A percentile compares a stretch with the other conserved stretches of the same genome.
These are phyloP conservation scores for Coremacera marginata DNA, from an alignment of 2,888 invertebrate species.

Conservation along the genomic window DNA sequence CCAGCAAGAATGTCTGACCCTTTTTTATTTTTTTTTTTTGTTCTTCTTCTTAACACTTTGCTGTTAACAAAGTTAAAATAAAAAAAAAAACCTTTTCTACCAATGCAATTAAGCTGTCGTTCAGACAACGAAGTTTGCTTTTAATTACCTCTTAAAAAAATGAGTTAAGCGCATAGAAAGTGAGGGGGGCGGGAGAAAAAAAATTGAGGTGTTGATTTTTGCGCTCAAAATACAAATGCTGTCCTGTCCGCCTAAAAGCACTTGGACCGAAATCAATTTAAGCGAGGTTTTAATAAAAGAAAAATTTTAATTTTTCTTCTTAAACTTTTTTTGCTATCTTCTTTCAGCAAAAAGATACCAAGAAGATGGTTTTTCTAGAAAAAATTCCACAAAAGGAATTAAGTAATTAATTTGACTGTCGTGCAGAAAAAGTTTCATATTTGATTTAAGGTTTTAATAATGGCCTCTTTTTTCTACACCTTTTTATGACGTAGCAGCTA, in stretches of 20 bases:
- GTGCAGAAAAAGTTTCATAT: too few species aligned
- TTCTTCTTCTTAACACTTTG: not conserved
- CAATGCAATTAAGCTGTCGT: constrained; percentile 22
- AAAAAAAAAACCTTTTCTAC: not conserved
- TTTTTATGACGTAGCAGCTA: too few species aligned
- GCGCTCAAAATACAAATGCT: not conserved
- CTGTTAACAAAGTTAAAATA: constrained; percentile 3
- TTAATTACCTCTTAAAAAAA: constrained; percentile 20
- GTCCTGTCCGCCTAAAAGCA: constrained; percentile 6
- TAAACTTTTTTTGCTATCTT: not conserved
- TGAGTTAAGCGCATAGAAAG: not conserved
- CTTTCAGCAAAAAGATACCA: not conserved
- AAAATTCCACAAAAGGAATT: too few species aligned
- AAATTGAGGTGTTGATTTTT: not conserved
- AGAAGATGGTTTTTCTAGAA: too few species aligned
- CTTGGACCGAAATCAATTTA: constrained; percentile 29
- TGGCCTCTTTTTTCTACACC: too few species aligned
- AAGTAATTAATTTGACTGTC: too few species aligned
- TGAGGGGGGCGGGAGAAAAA: not conserved
- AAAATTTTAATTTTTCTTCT: not conserved
- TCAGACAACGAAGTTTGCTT: constrained; percentile 22
- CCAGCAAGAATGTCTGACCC: too few species aligned
- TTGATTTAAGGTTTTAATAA: too few species aligned
- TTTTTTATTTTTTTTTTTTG: too few species aligned
- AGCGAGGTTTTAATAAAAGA: not conserved